Evolutionary conservation across 2,113 vertebrate genomes (phyloP).

Genomic region (Dasyornis broadbenti): DNA sequence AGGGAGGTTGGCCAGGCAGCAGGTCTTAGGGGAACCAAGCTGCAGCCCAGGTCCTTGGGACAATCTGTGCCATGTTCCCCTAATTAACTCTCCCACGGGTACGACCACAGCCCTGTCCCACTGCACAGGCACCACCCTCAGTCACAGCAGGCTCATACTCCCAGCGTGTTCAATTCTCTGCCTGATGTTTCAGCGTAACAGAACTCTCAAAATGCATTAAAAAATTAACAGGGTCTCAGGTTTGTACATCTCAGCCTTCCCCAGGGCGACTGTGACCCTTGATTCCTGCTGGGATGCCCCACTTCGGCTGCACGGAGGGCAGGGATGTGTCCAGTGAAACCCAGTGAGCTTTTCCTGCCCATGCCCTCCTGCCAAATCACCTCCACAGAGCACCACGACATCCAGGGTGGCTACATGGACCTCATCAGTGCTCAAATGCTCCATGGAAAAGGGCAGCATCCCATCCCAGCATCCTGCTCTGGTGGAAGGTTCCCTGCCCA

Average conservation of each 20-base stretch:
- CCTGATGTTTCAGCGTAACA: neutral
- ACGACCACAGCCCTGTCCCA: neutral
- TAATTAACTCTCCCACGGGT: neutral
- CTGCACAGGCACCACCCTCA: fast-evolving
- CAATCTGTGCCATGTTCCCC: neutral
- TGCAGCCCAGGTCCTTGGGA: neutral
- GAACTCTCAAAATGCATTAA: neutral
- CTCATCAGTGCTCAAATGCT: fast-evolving
- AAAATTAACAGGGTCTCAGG: neutral
- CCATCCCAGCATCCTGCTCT: fast-evolving
- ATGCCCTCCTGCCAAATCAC: neutral
- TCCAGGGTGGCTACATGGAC: fast-evolving
- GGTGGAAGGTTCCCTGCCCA: neutral
- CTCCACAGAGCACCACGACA: fast-evolving
- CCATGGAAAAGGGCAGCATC: fast-evolving
- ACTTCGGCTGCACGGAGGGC: neutral
- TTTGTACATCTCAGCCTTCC: neutral
- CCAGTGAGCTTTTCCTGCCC: fast-evolving
- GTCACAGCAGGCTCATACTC: fast-evolving
- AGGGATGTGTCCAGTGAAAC: neutral
- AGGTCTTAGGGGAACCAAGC: neutral
- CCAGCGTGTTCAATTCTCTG: neutral
- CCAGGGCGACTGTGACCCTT: neutral
- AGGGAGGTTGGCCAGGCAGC: neutral
- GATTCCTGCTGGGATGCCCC: neutral